Base-by-base conservation (phyloP, 1,140 invertebrate species). In the Halyomorpha halys region DNA sequence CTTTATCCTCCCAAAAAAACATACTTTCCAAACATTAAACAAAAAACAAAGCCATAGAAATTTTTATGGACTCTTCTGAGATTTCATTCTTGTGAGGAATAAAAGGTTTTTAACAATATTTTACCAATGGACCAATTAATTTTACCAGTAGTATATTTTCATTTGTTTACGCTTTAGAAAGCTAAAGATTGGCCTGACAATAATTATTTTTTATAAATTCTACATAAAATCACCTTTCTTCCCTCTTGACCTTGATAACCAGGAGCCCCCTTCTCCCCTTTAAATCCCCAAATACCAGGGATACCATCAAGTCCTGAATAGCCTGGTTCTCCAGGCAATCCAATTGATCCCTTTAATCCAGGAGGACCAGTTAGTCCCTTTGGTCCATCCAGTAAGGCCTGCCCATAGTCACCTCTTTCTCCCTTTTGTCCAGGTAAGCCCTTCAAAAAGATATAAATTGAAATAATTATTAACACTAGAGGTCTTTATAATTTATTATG, bases 241-340 rank as follows among this genome's bases (percentile, higher is more conserved):
- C 86, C 86, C 45, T 80, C 76, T 5, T 71, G 67, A 61, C 83
- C 83, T 73, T 81, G 78, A 68, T 72, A 75, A 54, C 83, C 83
- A 15, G 74, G 67, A 4, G 71, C 67, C 60, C 83, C 81, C 65
- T 78, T 78, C 0, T 77, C 74, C 16, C 86, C 85, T 72, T 81
- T 83, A 2, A 77, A 71, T 1, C 73, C 86, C 8, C 80, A 71
- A 53, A 75, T 70, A 60, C 89, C 89, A 56, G 79, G 75, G 21
- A 74, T 69, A 67, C 86, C 86, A 69, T 76, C 77, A 13, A 74
- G 70, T 64, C 65, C 65, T 21, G 30, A 68, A 18, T 34, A 44
- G 49, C 64, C 62, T 61, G 61, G 54, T 60, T 44, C 44, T 53
- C 68, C 67, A 60, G 59, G 64, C 47, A 53, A 21, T 44, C 64